These are phyloP conservation scores for Caprella mutica DNA, from an alignment of 2,888 invertebrate species.

Conservation along the genomic window DNA sequence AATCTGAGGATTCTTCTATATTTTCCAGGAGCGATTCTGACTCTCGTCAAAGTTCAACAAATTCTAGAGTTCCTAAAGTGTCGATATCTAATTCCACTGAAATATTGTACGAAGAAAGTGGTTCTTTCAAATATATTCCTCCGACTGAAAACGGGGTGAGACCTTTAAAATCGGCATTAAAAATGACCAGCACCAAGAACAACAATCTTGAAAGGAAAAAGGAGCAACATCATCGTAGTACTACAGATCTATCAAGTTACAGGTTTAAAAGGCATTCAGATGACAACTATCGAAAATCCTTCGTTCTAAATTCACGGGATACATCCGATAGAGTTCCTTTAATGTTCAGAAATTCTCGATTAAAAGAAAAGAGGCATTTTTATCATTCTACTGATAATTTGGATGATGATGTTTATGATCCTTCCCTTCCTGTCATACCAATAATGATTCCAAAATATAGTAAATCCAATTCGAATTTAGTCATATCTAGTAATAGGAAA, in stretches of 20 bases:
- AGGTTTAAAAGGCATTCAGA: not conserved
- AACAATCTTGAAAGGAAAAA: not conserved
- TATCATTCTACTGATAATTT: too few species aligned
- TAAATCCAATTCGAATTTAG: too few species aligned
- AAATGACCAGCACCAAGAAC: not conserved
- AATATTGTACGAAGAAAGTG: slow-evolving; percentile 14
- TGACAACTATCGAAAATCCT: slow-evolving; percentile 1
- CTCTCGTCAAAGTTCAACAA: not conserved
- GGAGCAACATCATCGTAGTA: not conserved
- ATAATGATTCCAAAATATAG: too few species aligned
- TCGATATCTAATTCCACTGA: slow-evolving; percentile 15
- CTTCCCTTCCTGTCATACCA: not conserved
- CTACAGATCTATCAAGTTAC: too few species aligned
- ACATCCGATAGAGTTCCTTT: not conserved
- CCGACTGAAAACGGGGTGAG: not conserved
- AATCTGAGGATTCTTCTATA: slow-evolving; percentile 11
- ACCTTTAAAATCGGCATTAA: slow-evolving; percentile 12
- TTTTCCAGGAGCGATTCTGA: slow-evolving; percentile 5
- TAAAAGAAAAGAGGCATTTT: too few species aligned
- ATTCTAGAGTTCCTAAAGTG: slow-evolving; percentile 6
- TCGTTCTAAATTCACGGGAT: not conserved
- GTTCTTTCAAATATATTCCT: slow-evolving; percentile 7
- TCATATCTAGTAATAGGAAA: not conserved
- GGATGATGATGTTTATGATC: too few species aligned
- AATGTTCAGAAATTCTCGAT: not conserved